Base-by-base conservation (phyloP, 2,888 invertebrate species). In the Palloptera scutellata region DNA sequence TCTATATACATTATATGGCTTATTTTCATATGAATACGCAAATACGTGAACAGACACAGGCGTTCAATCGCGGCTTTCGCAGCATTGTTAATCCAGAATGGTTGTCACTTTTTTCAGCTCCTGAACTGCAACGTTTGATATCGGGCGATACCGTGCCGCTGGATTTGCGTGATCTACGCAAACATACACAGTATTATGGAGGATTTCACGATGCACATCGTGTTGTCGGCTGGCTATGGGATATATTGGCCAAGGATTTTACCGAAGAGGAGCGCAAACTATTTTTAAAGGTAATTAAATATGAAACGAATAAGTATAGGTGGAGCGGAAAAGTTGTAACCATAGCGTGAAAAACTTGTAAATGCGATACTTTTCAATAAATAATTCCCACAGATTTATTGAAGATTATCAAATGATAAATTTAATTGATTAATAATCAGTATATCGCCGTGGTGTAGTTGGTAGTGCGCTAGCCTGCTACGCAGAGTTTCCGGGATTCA, bases 171-270 rank as follows among this genome's bases (percentile, higher is more conserved):
- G 95, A 96, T 86, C 85, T 96, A 71, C 88, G 96, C 1, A 91
- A 90, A 64, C 94, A 99, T 86, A 98, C 98, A 11, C 97, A 98
- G 85, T 99, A 99, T 87, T 99, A 98, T 86, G 99, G 99, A 68
- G 99, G 99, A 6, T 99, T 99, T 86, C 66, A 96, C 95, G 88
- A 81, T 65, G 96, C 95, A 69, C 98, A 98, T 87, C 89, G 96
- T 75, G 97, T 99, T 61, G 95, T 99, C 61, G 92, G 94, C 82
- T 99, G 99, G 99, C 88, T 99, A 61, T 99, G 99, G 99, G 97
- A 98, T 86, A 95, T 99, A 77, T 87, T 99, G 72, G 95, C 95
- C 78, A 91, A 95, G 76, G 98, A 99, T 85, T 99, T 99, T 85
- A 90, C 88, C 11, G 93, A 96, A 80, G 89, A 93, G 63, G 99